These are phyloP conservation scores for Perizoma affinitatum DNA, from an alignment of 2,888 invertebrate genomes.

Conservation along the genomic window DNA sequence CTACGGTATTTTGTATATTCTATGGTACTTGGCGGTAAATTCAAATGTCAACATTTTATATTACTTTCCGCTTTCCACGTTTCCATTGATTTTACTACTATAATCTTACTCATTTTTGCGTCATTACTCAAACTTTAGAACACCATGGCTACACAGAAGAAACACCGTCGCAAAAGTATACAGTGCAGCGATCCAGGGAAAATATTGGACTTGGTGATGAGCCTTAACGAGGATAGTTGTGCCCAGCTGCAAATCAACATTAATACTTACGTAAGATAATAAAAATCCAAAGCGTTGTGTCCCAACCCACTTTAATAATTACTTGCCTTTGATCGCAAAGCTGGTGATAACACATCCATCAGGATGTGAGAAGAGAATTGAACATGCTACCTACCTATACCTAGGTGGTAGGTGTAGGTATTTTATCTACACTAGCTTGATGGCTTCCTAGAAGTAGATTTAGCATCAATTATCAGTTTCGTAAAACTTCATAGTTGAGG, in stretches of 20 bases:
- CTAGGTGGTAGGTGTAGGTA: no score
- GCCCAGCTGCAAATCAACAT: constrained; percentile 83
- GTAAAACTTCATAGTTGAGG: no score
- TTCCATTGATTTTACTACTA: no score
- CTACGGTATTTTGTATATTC: not conserved
- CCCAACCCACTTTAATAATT: no score
- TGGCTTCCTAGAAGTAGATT: no score
- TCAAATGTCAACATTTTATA: constrained; percentile 1
- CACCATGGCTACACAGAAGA: constrained; percentile 35
- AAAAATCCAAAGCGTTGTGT: no score
- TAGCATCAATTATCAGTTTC: no score
- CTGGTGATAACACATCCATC: no score
- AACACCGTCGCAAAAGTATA: constrained; percentile 57
- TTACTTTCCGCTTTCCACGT: no score
- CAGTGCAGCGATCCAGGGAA: constrained; percentile 83
- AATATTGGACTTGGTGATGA: constrained; percentile 81
- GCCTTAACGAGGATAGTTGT: constrained; percentile 74
- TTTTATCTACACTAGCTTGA: not conserved
- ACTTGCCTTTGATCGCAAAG: no score
- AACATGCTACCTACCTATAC: not conserved
- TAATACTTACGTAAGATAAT: constrained; percentile 82
- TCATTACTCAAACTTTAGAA: not conserved
- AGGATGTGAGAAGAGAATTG: no score
- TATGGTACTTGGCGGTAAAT: constrained; percentile 11
- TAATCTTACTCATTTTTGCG: not conserved